These are phyloP conservation scores for Phrynosoma blainvillii DNA, from an alignment of 2,113 vertebrate genomes.

Conservation along the genomic window DNA sequence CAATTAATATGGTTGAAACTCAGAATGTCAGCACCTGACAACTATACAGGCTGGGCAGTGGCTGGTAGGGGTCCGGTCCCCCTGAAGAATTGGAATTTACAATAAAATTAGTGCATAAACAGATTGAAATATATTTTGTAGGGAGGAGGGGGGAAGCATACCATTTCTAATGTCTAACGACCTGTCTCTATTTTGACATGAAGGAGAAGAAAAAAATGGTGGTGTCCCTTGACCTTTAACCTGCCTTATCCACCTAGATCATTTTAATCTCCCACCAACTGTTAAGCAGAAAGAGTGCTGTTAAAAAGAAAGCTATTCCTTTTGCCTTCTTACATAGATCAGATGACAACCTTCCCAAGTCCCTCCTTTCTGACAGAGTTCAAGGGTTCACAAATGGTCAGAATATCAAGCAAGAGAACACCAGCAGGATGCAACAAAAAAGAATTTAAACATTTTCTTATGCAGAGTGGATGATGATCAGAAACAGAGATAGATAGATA, in stretches of 20 bases:
- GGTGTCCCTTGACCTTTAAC: constrained; percentile 83
- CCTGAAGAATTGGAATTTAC: constrained; percentile 81
- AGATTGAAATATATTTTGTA: constrained; percentile 58
- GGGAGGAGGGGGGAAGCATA: constrained; percentile 20
- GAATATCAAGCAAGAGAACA: constrained; percentile 72
- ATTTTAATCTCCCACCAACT: constrained; percentile 93
- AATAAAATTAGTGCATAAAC: constrained; percentile 71
- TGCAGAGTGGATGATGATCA: constrained; percentile 44
- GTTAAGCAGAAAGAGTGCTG: constrained; percentile 85
- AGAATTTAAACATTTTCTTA: constrained; percentile 70
- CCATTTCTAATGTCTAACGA: constrained; percentile 67
- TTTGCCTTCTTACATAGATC: constrained; percentile 78
- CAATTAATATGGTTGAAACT: constrained; percentile 96
- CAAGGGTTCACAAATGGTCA: constrained; percentile 81
- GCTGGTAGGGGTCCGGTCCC: constrained; percentile 83
- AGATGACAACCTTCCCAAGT: constrained; percentile 78
- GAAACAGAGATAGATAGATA: background rate
- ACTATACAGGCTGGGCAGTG: constrained; percentile 83
- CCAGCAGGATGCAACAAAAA: constrained; percentile 67
- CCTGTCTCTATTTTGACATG: constrained; percentile 74
- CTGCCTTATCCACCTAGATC: constrained; percentile 80
- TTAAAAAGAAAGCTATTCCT: constrained; percentile 80
- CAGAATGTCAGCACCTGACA: constrained; percentile 89
- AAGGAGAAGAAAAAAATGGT: constrained; percentile 73
- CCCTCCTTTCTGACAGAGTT: constrained; percentile 78